Evolutionary conservation across 92 coral and sea anemone genomes (phyloP).

Genomic region (Chrysogorgia sp.): DNA sequence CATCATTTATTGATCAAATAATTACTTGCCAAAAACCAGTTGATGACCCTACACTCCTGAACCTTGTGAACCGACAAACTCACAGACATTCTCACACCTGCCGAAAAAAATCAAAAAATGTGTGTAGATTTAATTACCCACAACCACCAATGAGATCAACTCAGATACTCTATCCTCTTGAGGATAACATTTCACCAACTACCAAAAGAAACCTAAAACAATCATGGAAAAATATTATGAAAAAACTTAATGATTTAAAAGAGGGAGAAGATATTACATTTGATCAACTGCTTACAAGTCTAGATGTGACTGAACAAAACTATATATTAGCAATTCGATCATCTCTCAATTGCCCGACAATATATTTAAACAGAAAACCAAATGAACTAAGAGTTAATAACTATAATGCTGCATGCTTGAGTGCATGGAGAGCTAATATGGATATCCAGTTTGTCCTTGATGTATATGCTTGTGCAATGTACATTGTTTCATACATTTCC

Average conservation of each 20-base stretch:
- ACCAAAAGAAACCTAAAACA: neutral
- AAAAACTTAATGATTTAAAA: constrained; percentile 27
- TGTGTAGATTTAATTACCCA: constrained; percentile 40
- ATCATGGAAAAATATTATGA: constrained; percentile 26
- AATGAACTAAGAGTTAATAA: too few relatives aligned
- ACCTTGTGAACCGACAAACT: constrained; percentile 44
- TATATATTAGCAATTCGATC: constrained; percentile 15
- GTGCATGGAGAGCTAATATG: too few relatives aligned
- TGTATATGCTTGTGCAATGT: too few relatives aligned
- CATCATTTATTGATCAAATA: constrained; percentile 15
- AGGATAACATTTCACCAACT: constrained; percentile 7
- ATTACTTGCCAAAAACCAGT: constrained; percentile 42
- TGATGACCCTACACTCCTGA: constrained; percentile 4
- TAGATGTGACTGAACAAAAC: constrained; percentile 21
- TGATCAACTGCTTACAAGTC: constrained; percentile 9
- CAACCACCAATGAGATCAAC: constrained; percentile 42
- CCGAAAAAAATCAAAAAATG: constrained; percentile 33
- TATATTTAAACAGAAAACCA: constrained; percentile 61
- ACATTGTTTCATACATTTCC: too few relatives aligned
- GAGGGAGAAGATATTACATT: constrained; percentile 11
- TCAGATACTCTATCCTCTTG: constrained; percentile 17
- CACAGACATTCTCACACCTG: constrained; percentile 44
- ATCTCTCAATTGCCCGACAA: constrained; percentile 47
- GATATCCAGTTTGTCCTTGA: too few relatives aligned
- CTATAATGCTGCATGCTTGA: too few relatives aligned